Percentiles rank a stretch among this genome's conserved stretches.
Conservation (phyloP, 2,797 vertebrate species). For the Oceanodroma leucorhoa region DNA sequence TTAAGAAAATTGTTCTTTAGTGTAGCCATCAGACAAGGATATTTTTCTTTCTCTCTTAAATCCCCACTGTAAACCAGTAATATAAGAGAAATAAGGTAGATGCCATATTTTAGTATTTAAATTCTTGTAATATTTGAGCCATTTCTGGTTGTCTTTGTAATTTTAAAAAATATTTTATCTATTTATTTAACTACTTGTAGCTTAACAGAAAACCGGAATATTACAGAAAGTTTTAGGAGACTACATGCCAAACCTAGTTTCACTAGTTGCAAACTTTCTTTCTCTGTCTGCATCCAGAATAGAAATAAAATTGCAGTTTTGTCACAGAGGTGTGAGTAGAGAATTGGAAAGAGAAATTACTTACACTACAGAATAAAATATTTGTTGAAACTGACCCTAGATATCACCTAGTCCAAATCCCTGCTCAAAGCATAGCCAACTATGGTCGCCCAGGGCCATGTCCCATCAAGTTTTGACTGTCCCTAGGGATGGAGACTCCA, state of each 20-base stretch:
- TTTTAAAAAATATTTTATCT: neutral
- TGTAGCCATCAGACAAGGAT: neutral
- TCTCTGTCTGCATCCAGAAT: neutral
- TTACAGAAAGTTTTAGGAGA: neutral
- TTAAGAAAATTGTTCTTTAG: neutral
- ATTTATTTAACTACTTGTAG: neutral
- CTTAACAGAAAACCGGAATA: neutral
- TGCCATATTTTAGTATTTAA: neutral
- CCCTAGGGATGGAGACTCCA: neutral
- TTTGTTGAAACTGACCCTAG: neutral
- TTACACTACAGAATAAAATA: neutral
- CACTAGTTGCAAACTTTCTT: neutral
- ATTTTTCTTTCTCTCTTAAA: neutral
- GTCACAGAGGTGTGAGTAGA: neutral
- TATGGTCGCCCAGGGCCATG: neutral
- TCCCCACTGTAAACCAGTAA: neutral
- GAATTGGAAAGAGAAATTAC: neutral
- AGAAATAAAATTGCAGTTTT: neutral
- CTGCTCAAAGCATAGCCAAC: neutral
- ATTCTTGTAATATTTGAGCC: neutral
- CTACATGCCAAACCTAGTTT: neutral
- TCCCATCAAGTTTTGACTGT: neutral
- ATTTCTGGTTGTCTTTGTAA: neutral
- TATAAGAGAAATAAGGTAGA: neutral
- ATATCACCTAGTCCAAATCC: neutral